A percentile compares a stretch with the other conserved stretches of the same genome.
phyloP scores from a whole-genome alignment of 2,888 invertebrate genomes.

The Agrotis exclamationis region DNA sequence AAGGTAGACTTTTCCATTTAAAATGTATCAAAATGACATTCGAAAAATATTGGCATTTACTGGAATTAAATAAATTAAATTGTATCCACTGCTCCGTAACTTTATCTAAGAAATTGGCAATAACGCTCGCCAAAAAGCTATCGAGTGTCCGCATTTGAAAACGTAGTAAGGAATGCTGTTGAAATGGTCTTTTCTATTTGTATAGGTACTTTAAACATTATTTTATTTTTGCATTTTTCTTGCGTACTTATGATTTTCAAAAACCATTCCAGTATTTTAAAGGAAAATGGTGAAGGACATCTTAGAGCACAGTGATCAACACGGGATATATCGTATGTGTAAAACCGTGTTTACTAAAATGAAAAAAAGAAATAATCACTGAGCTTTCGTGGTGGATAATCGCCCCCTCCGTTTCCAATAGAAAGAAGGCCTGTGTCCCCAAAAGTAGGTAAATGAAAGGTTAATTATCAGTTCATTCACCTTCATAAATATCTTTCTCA shows the following conservation, averaged over 20 bases:
- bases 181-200: neutral
- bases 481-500: neutral
- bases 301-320: no score
- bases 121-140: constrained; percentile 18
- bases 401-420: no score
- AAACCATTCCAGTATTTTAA: no score
- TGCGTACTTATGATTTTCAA: no score
- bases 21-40: neutral
- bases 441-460: no score
- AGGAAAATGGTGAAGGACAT: no score
- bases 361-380: no score
- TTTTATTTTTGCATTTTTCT: neutral
- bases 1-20: no score
- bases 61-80: constrained; percentile 13
- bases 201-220: neutral
- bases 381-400: no score
- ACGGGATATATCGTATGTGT: no score
- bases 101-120: constrained; percentile 26
- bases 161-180: neutral
- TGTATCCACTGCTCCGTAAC: neutral
- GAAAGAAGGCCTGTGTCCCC: no score
- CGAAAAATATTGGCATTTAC: constrained; percentile 1
- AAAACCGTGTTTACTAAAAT: no score
- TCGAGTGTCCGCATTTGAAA: neutral
- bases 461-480: constrained; percentile 2